Conservation (phyloP, 2,888 invertebrate species). For the Danaus chrysippus region DNA sequence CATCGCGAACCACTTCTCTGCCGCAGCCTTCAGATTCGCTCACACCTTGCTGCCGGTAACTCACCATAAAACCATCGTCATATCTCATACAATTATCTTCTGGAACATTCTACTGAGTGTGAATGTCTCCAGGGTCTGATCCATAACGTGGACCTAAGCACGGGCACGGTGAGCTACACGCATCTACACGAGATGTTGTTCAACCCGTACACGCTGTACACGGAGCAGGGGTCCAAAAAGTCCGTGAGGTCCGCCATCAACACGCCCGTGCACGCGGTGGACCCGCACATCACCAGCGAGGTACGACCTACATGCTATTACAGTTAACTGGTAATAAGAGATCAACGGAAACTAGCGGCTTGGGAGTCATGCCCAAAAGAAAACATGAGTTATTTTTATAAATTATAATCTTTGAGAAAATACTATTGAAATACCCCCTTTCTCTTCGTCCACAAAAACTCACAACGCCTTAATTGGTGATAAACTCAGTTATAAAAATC, state of each 20-base stretch:
- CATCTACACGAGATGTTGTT: slow-evolving; percentile 89
- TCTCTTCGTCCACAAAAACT: too few species aligned
- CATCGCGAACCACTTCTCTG: slow-evolving; percentile 91
- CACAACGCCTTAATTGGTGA: too few species aligned
- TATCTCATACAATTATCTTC: not conserved
- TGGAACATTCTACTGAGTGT: too few species aligned
- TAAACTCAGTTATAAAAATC: too few species aligned
- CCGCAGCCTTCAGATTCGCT: slow-evolving; percentile 92
- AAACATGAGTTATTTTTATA: too few species aligned
- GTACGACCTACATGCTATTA: slow-evolving; percentile 47
- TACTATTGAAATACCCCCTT: too few species aligned
- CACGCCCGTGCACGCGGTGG: slow-evolving; percentile 81
- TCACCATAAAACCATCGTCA: not conserved
- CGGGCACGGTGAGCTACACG: slow-evolving; percentile 79
- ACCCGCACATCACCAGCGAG: slow-evolving; percentile 81
- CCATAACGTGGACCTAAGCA: slow-evolving; percentile 80
- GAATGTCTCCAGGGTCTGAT: slow-evolving; percentile 80
- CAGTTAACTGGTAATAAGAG: too few species aligned
- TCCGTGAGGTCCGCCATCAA: slow-evolving; percentile 78
- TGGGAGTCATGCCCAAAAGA: too few species aligned
- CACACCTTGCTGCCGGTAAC: slow-evolving; percentile 88
- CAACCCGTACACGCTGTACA: slow-evolving; percentile 87
- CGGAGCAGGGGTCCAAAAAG: slow-evolving; percentile 70
- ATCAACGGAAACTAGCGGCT: too few species aligned
- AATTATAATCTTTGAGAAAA: too few species aligned